Percentiles rank a stretch among this genome's conserved stretches.
Conservation (phyloP, 2,797 vertebrate species). For the Gallinago nigripennis region DNA sequence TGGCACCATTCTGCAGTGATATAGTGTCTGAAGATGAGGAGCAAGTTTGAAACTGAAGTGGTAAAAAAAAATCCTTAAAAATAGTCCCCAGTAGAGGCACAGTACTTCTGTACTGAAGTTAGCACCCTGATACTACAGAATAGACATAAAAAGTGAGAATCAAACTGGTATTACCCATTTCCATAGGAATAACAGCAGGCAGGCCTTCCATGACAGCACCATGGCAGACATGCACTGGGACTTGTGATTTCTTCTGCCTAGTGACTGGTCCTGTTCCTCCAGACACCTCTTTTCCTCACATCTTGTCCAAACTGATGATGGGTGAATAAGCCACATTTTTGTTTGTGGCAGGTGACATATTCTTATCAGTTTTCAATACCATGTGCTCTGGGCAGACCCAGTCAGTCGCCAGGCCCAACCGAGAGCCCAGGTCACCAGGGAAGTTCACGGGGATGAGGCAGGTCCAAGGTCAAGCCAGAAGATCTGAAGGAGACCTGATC, state of each 20-base stretch:
- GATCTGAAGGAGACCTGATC: background rate
- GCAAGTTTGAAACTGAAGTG: background rate
- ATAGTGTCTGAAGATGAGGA: background rate
- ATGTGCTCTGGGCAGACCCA: background rate
- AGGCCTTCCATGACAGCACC: background rate
- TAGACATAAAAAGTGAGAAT: background rate
- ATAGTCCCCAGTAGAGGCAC: background rate
- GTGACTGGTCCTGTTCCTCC: background rate
- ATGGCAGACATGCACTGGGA: background rate
- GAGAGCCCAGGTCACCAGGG: background rate
- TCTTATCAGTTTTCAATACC: background rate
- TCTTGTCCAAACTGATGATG: background rate
- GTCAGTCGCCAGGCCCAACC: fast-evolving
- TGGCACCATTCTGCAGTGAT: background rate
- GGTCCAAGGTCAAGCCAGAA: background rate
- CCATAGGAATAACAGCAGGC: background rate
- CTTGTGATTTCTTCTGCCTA: background rate
- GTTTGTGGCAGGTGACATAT: background rate
- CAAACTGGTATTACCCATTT: background rate
- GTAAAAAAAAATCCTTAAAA: background rate
- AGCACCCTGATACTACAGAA: background rate
- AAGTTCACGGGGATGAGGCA: background rate
- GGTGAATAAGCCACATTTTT: background rate
- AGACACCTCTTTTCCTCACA: background rate
- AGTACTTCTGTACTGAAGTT: background rate